phyloP scores from a whole-genome alignment of 2,888 invertebrate genomes.

The Slavum lentiscoides region DNA sequence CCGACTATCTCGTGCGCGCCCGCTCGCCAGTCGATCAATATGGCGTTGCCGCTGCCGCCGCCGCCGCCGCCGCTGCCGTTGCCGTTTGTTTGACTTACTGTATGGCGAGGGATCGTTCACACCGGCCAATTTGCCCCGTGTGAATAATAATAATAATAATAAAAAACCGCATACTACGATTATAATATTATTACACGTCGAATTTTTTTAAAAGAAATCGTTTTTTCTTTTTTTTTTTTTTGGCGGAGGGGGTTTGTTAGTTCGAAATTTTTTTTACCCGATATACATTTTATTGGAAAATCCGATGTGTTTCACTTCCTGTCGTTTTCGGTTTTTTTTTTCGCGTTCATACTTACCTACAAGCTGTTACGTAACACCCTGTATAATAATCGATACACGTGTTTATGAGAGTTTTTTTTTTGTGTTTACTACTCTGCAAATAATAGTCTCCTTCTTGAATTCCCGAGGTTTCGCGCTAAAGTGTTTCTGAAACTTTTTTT shows the following conservation, averaged over 20 bases:
- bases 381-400: conserved; percentile 9
- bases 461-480: not conserved
- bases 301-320: not conserved
- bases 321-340: not conserved
- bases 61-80: conserved; percentile 54
- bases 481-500: not conserved
- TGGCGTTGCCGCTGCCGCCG: conserved; percentile 54
- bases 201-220: not conserved
- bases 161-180: too few species aligned
- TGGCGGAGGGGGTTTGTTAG: not conserved
- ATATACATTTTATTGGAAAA: not conserved
- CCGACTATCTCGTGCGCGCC: conserved; percentile 43
- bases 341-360: not conserved
- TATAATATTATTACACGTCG: too few species aligned
- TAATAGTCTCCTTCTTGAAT: not conserved
- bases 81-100: conserved; percentile 27
- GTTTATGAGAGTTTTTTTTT: not conserved
- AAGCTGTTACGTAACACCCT: not conserved
- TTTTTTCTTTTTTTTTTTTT: not conserved
- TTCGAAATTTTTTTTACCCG: not conserved
- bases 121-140: conserved; percentile 27
- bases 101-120: conserved; percentile 39
- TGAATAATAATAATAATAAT: not conserved
- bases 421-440: not conserved
- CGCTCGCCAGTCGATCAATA: conserved; percentile 41